Conservation (phyloP, 2,797 vertebrate species). For the Erithacus rubecula region DNA sequence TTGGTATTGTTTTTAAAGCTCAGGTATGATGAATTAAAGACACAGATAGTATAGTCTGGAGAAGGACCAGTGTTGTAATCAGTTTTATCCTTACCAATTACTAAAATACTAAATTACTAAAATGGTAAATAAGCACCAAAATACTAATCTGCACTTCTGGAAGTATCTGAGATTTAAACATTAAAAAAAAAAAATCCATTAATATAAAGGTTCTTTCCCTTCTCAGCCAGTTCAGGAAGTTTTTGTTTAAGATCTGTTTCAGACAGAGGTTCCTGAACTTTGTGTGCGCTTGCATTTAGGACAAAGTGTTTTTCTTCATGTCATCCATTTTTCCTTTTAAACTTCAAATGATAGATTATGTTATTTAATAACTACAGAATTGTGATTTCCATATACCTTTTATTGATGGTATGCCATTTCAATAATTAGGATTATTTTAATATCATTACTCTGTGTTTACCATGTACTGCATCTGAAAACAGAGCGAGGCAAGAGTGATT, state of each 20-base stretch:
- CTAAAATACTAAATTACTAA: background rate
- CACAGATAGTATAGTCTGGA: background rate
- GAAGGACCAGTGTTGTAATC: background rate
- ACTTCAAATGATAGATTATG: background rate
- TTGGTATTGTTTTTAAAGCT: background rate
- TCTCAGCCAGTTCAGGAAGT: background rate
- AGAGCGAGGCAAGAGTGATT: background rate
- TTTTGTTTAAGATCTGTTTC: background rate
- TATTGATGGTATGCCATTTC: background rate
- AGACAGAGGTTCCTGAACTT: background rate
- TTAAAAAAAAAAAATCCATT: background rate
- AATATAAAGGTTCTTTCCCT: background rate
- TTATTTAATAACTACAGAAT: background rate
- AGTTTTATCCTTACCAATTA: background rate
- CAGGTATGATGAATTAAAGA: background rate
- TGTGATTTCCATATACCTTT: background rate
- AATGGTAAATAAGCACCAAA: background rate
- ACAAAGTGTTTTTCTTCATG: background rate
- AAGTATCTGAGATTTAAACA: background rate
- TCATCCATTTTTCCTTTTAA: background rate
- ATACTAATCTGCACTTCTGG: background rate
- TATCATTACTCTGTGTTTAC: background rate
- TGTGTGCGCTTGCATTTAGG: background rate
- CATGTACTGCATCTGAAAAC: background rate
- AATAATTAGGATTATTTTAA: background rate